Evolutionary conservation across 2,113 vertebrate genomes (phyloP).

Genomic region (Pomatorhinus ruficollis): DNA sequence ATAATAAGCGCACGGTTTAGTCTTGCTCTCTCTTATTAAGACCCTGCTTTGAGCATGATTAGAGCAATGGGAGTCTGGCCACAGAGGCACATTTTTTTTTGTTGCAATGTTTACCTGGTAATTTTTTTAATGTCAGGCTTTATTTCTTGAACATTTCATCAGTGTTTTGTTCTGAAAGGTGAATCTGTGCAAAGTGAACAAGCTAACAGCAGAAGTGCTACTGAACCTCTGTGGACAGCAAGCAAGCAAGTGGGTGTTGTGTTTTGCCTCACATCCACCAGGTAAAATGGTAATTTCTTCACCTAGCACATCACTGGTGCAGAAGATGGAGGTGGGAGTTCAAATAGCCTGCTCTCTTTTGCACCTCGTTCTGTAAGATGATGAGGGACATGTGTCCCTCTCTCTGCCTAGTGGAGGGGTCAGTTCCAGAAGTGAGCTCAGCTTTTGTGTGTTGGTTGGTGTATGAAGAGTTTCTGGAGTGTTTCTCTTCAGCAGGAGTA

Average conservation of each 20-base stretch:
- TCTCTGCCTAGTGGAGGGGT: background rate
- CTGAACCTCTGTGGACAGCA: background rate
- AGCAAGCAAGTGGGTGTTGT: background rate
- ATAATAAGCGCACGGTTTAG: rapidly evolving
- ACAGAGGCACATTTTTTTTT: background rate
- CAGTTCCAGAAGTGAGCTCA: background rate
- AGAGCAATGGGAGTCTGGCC: background rate
- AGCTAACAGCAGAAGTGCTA: background rate
- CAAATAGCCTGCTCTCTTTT: background rate
- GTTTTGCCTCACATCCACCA: background rate
- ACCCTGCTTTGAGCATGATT: background rate
- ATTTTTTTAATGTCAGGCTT: background rate
- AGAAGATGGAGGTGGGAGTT: background rate
- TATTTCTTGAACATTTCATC: background rate
- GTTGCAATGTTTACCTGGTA: background rate
- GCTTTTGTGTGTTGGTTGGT: background rate
- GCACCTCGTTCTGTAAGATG: background rate
- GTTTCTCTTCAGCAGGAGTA: background rate
- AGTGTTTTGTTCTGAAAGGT: background rate
- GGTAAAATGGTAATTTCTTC: background rate
- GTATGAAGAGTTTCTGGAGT: background rate
- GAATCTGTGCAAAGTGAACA: background rate
- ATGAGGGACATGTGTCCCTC: background rate
- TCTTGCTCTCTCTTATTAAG: background rate
- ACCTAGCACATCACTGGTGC: background rate